Evolutionary conservation across 2,113 vertebrate species (phyloP), one percentile per base, ranked within the genome.

Genomic region (Boulengeromyrus knoepffleri): DNA sequence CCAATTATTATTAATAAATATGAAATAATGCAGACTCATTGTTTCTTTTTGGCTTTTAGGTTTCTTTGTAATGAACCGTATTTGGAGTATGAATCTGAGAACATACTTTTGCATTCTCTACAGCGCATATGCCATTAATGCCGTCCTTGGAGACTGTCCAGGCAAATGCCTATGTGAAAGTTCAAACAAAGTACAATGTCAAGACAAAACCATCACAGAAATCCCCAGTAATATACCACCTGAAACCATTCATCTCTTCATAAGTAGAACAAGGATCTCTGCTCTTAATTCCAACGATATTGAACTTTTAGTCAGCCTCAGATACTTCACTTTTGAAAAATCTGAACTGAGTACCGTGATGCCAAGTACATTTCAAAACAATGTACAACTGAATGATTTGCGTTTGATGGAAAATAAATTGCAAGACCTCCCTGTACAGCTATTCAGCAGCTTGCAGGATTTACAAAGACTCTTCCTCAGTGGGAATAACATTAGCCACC

Each of bases 401-500:
- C 39, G 0, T 0, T 85, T 96, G 80, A 90, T 46, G 31, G 88
- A 74, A 53, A 95, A 91, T 0, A 88, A 92, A 52, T 85, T 96
- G 39, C 80, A 91, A 83, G 94, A 94, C 91, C 92, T 96, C 9
- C 95, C 95, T 52, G 93, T 92, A 6, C 4, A 94, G 0, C 90
- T 96, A 86, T 99, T 99, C 0, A 94, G 96, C 89, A 96, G 95
- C 85, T 93, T 97, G 46, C 91, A 91, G 9, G 93, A 91, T 27
- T 96, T 99, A 77, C 89, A 94, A 27, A 95, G 93, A 85, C 96
- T 99, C 91, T 94, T 93, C 50, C 94, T 99, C 90, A 95, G 96
- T 83, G 95, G 94, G 91, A 99, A 99, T 90, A 94, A 93, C 83
- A 95, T 99, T 17, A 93, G 91, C 45, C 92, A 92, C 15, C 91